Conservation (phyloP, 2,797 vertebrate genomes). For the Pseudochirops corinnae region DNA sequence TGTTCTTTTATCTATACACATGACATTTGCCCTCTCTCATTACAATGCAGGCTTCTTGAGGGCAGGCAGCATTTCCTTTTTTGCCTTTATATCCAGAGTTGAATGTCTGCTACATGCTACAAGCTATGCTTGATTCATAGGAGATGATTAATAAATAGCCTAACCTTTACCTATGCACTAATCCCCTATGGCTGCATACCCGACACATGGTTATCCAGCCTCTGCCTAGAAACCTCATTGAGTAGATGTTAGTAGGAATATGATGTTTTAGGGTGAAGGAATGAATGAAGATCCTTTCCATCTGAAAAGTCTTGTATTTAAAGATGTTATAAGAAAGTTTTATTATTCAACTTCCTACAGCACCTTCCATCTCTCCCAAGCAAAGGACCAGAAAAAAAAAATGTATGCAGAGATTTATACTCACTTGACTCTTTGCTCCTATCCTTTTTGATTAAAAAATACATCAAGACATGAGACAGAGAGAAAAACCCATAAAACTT, state of each 20-base stretch:
- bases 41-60: background rate
- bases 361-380: constrained; percentile 33
- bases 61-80: background rate
- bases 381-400: constrained; percentile 46
- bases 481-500: constrained; percentile 77
- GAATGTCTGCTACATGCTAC: background rate
- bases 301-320: background rate
- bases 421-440: constrained; percentile 73
- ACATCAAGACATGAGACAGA: constrained; percentile 76
- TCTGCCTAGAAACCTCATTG: background rate
- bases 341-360: background rate
- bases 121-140: background rate
- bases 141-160: background rate
- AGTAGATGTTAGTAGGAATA: background rate
- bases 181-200: background rate
- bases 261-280: background rate
- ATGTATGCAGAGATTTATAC: constrained; percentile 69
- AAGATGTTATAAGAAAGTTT: background rate
- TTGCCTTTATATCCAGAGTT: background rate
- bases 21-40: background rate
- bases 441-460: constrained; percentile 82
- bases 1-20: background rate
- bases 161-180: background rate
- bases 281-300: background rate
- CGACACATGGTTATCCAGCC: background rate